Percentiles rank a stretch among this genome's conserved stretches.
phyloP scores from a whole-genome alignment of 2,888 invertebrate species.

The Neelides folsomi region DNA sequence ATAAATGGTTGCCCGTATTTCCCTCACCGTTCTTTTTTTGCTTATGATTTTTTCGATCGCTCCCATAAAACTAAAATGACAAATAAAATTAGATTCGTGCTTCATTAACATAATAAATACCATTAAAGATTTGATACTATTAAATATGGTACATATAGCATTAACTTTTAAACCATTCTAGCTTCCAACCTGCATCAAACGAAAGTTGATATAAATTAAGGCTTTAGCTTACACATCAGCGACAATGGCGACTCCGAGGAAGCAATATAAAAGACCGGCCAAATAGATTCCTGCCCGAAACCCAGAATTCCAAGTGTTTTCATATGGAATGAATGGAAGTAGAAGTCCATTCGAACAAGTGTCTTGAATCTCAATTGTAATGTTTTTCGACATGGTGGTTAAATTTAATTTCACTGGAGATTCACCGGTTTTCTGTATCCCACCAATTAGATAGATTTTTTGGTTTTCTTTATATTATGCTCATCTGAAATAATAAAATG shows the following conservation, averaged over 20 bases:
- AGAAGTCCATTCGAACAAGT: constrained; percentile 36
- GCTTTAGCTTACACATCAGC: constrained; percentile 40
- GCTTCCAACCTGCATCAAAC: no score
- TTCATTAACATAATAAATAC: no score
- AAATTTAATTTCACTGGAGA: not conserved
- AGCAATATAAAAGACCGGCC: constrained; percentile 43
- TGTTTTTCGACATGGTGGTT: constrained; percentile 1
- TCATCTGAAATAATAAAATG: no score
- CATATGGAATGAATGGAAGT: constrained; percentile 40
- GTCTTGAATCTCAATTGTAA: constrained; percentile 11
- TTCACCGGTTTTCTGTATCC: no score
- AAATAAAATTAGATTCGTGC: no score
- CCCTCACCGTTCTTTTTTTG: constrained; percentile 39
- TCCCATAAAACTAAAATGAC: constrained; percentile 40
- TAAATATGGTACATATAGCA: no score
- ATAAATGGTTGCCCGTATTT: not conserved
- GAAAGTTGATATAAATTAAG: no score
- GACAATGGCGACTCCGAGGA: constrained; percentile 46
- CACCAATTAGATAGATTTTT: no score
- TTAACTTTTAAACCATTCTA: no score
- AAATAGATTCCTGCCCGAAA: constrained; percentile 41
- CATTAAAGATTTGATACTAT: no score
- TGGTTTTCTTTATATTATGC: no score
- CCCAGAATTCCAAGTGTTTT: constrained; percentile 40
- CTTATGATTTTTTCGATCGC: constrained; percentile 47